phyloP scores from a whole-genome alignment of 2,797 vertebrate species.

The Tokudaia muenninki region DNA sequence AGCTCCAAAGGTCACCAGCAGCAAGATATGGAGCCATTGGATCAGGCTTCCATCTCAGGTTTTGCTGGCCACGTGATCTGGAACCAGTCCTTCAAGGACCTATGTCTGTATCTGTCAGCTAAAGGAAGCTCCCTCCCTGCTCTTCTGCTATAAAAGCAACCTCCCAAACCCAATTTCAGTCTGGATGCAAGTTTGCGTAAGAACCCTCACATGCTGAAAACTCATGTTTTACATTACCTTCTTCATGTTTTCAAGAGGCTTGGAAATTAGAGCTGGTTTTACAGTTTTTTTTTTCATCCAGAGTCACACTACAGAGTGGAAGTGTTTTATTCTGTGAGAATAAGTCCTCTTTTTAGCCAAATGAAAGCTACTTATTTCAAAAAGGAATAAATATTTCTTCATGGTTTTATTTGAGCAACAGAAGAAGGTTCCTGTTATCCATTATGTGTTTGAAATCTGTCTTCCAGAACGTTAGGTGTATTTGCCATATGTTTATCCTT shows the following conservation, averaged over 20 bases:
- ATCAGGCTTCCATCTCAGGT: background rate
- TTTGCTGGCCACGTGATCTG: background rate
- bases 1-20: background rate
- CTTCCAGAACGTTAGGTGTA: background rate
- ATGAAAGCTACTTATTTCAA: background rate
- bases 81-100: background rate
- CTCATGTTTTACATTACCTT: background rate
- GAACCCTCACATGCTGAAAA: background rate
- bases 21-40: background rate
- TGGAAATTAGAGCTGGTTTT: conserved; percentile 27
- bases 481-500: background rate
- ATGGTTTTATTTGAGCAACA: background rate
- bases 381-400: background rate
- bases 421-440: background rate
- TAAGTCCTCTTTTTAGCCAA: background rate
- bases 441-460: background rate
- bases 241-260: background rate
- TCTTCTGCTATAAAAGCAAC: background rate
- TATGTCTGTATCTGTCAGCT: background rate
- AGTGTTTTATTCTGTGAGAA: background rate
- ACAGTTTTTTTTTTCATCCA: background rate
- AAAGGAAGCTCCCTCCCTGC: background rate
- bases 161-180: background rate
- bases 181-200: background rate
- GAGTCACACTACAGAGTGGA: background rate